phyloP scores from a whole-genome alignment of 2,113 vertebrate genomes.

The Hippocampus abdominalis region DNA sequence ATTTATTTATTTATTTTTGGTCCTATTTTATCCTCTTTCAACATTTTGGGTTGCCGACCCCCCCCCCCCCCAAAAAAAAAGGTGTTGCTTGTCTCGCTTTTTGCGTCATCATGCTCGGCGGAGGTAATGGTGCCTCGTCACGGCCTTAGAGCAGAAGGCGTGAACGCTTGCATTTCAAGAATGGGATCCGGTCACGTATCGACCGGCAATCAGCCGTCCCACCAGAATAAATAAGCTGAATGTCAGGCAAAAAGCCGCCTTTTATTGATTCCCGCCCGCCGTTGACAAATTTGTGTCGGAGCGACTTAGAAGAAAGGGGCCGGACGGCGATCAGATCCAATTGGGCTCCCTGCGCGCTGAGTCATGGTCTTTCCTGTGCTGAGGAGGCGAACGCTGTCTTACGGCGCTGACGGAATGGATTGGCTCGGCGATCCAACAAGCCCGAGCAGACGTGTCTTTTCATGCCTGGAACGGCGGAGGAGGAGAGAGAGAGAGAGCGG shows the following conservation, averaged over 20 bases:
- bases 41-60: no score
- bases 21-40: no score
- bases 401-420: conserved; percentile 18
- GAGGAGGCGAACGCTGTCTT: conserved; percentile 17
- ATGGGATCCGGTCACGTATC: conserved; percentile 39
- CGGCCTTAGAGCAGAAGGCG: conserved; percentile 13
- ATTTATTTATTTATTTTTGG: no score
- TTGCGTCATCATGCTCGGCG: neutral
- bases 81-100: no score
- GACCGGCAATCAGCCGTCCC: conserved; percentile 7
- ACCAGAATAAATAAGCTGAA: conserved; percentile 61
- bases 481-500: neutral
- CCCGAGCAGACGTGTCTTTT: neutral
- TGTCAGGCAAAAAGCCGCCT: conserved; percentile 64
- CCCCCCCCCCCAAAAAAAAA: no score
- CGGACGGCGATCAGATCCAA: conserved; percentile 2
- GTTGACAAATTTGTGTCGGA: conserved; percentile 38
- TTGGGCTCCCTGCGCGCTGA: conserved; percentile 27
- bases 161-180: conserved; percentile 3
- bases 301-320: conserved; percentile 5
- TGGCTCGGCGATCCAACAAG: conserved; percentile 20
- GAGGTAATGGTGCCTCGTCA: neutral
- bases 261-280: conserved; percentile 66
- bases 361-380: conserved; percentile 33
- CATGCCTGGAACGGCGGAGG: neutral